Conservation (phyloP, 2,888 invertebrate species). For the Aspidiotus rigidus region DNA sequence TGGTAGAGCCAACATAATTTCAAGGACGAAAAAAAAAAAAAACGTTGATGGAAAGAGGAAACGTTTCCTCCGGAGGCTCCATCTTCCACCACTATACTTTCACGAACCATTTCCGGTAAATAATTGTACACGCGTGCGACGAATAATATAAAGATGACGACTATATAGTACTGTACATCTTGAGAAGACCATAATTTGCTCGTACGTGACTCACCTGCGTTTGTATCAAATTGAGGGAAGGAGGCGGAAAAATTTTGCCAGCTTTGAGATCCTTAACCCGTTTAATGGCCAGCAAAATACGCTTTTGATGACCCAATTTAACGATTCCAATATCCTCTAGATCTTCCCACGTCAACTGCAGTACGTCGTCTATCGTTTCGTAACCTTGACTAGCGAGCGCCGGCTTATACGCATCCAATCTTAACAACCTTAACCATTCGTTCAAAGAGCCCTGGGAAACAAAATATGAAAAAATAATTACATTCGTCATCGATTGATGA, state of each 20-base stretch:
- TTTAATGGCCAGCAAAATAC: slow-evolving; percentile 92
- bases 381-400: slow-evolving; percentile 88
- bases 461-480: neutral
- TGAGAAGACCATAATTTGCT: no score
- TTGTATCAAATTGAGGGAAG: slow-evolving; percentile 36
- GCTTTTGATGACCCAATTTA: slow-evolving; percentile 94
- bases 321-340: slow-evolving; percentile 94
- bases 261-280: slow-evolving; percentile 86
- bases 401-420: slow-evolving; percentile 85
- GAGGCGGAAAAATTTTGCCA: slow-evolving; percentile 53
- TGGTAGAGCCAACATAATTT: no score
- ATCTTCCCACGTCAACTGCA: slow-evolving; percentile 96
- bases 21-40: no score
- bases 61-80: no score
- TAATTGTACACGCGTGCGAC: no score
- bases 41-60: no score
- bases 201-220: slow-evolving; percentile 41
- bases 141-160: no score
- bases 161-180: no score
- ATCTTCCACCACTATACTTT: no score
- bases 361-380: slow-evolving; percentile 84
- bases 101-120: no score
- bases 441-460: slow-evolving; percentile 71
- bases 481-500: neutral
- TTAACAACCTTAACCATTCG: slow-evolving; percentile 86